Conservation (phyloP, 2,113 vertebrate genomes). For the Plecturocebus donacophilus region DNA sequence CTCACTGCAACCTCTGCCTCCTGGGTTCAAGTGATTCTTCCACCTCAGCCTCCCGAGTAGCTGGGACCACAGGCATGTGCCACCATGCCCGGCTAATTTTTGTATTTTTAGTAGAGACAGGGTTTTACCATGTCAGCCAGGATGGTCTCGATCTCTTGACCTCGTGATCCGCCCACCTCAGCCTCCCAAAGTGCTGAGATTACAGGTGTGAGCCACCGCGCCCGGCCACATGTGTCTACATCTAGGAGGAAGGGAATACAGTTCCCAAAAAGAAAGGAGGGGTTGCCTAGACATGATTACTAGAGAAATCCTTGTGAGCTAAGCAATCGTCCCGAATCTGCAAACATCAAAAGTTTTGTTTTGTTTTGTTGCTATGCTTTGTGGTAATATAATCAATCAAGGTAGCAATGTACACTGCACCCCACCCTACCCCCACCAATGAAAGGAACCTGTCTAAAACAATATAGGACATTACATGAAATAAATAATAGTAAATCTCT, state of each 20-base stretch:
- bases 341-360: not conserved
- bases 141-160: no score
- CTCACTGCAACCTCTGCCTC: no score
- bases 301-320: not conserved
- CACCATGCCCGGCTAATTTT: no score
- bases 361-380: not conserved
- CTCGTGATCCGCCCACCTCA: no score
- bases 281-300: not conserved
- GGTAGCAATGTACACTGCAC: not conserved
- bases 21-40: no score
- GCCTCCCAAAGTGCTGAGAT: no score
- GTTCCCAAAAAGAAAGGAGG: not conserved
- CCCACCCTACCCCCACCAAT: not conserved
- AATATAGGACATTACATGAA: not conserved
- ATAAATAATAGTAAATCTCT: not conserved
- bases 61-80: no score
- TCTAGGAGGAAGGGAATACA: not conserved
- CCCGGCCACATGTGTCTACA: not conserved
- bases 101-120: no score
- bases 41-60: no score
- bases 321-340: not conserved
- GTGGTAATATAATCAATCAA: not conserved
- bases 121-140: no score
- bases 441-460: not conserved
- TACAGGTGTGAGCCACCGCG: no score